Base-by-base conservation (phyloP, 2,888 invertebrate genomes). In the Strigamia crassipes region DNA sequence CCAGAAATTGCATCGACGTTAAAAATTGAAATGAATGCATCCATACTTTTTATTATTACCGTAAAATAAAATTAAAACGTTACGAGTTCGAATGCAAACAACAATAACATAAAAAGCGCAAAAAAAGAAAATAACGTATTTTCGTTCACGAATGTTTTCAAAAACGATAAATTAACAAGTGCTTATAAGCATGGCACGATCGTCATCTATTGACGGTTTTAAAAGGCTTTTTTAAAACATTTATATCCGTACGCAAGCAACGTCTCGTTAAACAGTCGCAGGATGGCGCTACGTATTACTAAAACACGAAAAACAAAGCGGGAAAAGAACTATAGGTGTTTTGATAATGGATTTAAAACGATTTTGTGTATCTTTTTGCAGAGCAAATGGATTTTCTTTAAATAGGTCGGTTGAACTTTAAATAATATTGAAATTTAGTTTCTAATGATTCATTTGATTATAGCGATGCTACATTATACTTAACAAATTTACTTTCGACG, bases 261-360 rank as follows among this genome's bases (percentile, higher is more conserved):
- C n/a, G 15, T 42, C 15, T 42, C 15, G 15, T 42, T 46, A 4
- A 46, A n/a, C 46, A 46, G 0, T 46, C 46, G 15, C 46, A 46
- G 15, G 46, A 46, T 46, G 46, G 46, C 46, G 46, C 46, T 46
- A 3, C 1, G 5, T 46, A n/a, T 46, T 38, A 6, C 6, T 38
- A 5, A 46, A 46, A 46, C 46, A 46, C 13, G 46, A 46, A 46
- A 46, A 46, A 4, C 46, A 46, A 46, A 46, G 46, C 46, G 46
- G 13, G 46, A 46, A 46, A 46, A 46, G 46, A 46, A 46, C 3
- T n/a, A n/a, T n/a, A n/a, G 4, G n/a, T 46, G 13, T 46, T 46
- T 46, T 15, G 13, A 46, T n/a, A n/a, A 66, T 66, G 61, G 61
- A 66, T 21, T 23, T 66, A 21, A 66, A 66, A 66, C 61, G 61